Conservation (phyloP, 2,888 invertebrate genomes). For the Branchellion lobata region DNA sequence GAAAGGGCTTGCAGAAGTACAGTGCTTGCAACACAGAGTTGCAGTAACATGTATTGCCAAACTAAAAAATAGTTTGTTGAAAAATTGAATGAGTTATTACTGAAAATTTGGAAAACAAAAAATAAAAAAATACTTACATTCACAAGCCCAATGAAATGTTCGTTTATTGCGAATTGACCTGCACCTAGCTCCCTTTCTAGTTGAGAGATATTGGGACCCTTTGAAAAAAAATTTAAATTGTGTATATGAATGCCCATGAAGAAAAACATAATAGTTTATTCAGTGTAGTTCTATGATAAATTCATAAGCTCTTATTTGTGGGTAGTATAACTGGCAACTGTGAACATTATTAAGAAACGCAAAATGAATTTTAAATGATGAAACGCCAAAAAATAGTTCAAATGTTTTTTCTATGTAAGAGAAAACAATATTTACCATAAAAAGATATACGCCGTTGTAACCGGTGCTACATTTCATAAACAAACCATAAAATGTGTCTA, state of each 20-base stretch:
- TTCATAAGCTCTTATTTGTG: too few species aligned
- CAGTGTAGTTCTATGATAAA: too few species aligned
- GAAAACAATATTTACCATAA: too few species aligned
- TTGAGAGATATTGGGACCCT: slow-evolving; percentile 99
- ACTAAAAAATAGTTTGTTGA: slow-evolving; percentile 63
- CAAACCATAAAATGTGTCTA: too few species aligned
- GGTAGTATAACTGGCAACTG: too few species aligned
- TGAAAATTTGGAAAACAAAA: neutral
- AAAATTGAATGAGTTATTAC: neutral
- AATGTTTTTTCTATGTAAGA: too few species aligned
- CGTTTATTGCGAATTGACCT: slow-evolving; percentile 96
- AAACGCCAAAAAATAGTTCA: too few species aligned
- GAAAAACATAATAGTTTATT: neutral
- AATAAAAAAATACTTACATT: slow-evolving; percentile 74
- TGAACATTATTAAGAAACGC: too few species aligned
- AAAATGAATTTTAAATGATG: too few species aligned
- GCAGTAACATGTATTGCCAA: slow-evolving; percentile 99
- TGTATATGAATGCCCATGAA: too few species aligned
- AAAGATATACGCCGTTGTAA: too few species aligned
- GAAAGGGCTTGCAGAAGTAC: slow-evolving; percentile 97
- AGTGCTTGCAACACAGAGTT: slow-evolving; percentile 98
- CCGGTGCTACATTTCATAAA: too few species aligned
- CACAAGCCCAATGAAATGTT: slow-evolving; percentile 98
- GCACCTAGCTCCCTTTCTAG: slow-evolving; percentile 98
- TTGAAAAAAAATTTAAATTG: neutral